Evolutionary conservation across 2,888 invertebrate genomes (phyloP).

Genomic region (Brassicogethes aeneus): DNA sequence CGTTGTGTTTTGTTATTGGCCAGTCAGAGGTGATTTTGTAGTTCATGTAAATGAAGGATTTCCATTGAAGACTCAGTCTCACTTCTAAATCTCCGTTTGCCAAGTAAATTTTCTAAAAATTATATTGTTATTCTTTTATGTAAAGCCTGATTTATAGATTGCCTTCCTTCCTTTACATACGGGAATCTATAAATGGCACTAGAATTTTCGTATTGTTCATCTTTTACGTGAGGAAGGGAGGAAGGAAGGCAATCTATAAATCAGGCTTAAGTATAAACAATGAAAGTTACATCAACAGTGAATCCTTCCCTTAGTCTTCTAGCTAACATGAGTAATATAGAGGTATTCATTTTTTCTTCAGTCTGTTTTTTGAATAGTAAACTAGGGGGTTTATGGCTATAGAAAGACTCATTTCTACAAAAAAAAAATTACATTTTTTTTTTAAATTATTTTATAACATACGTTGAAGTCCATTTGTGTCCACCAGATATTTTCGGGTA

Average conservation of each 20-base stretch:
- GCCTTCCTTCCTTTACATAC: too few relatives aligned
- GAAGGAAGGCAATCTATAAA: too few relatives aligned
- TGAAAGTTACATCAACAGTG: constrained; percentile 53
- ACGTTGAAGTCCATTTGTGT: constrained; percentile 25
- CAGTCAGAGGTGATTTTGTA: constrained; percentile 53
- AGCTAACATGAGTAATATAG: constrained; percentile 56
- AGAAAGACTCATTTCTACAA: constrained; percentile 47
- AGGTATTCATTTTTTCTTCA: constrained; percentile 53
- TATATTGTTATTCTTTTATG: too few relatives aligned
- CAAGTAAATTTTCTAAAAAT: constrained; percentile 43
- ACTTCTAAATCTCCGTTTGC: constrained; percentile 52
- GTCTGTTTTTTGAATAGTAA: constrained; percentile 54
- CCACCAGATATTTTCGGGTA: constrained; percentile 23
- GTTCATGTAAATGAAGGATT: constrained; percentile 60
- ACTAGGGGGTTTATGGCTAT: constrained; percentile 46
- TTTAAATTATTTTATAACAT: constrained; percentile 13
- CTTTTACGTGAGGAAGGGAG: too few relatives aligned
- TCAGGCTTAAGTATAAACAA: too few relatives aligned
- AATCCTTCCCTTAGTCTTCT: constrained; percentile 71
- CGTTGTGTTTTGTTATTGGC: constrained; percentile 43
- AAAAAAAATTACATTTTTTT: constrained; percentile 4
- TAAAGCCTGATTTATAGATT: too few relatives aligned
- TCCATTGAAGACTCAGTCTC: constrained; percentile 61
- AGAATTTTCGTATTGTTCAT: too few relatives aligned
- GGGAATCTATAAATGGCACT: too few relatives aligned